These are phyloP conservation scores for Orgyia antiqua DNA, from an alignment of 2,888 invertebrate genomes.

Conservation along the genomic window DNA sequence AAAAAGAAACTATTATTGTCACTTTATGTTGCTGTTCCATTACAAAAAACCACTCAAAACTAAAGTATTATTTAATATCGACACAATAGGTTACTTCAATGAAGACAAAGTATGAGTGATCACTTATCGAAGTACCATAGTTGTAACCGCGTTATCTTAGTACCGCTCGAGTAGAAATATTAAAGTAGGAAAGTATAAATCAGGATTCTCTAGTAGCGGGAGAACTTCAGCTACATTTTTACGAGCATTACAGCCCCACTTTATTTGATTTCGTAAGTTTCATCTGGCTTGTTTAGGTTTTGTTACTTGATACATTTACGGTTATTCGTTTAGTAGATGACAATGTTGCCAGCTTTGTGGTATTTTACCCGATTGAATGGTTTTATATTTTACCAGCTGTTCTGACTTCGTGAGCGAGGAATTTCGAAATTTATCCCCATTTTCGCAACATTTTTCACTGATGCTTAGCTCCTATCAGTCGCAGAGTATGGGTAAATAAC, in stretches of 20 bases:
- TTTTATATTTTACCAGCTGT: too few species aligned
- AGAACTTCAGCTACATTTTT: slow-evolving; percentile 36
- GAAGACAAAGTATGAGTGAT: slow-evolving; percentile 6
- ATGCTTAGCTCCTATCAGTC: too few species aligned
- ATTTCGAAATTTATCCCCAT: too few species aligned
- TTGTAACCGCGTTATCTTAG: slow-evolving; percentile 23
- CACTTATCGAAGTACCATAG: slow-evolving; percentile 15
- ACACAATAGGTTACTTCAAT: too few species aligned
- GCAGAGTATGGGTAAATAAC: too few species aligned
- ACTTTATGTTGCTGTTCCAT: too few species aligned
- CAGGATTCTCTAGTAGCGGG: slow-evolving; percentile 28
- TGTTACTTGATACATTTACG: slow-evolving; percentile 21
- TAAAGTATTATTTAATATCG: too few species aligned
- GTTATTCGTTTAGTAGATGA: too few species aligned
- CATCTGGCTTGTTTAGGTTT: slow-evolving; percentile 14
- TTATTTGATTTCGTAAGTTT: slow-evolving; percentile 25
- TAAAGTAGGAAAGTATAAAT: slow-evolving; percentile 36
- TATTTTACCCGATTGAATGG: slow-evolving; percentile 12
- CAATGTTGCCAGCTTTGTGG: slow-evolving; percentile 16
- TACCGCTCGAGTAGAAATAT: slow-evolving; percentile 29
- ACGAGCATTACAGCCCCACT: slow-evolving; percentile 24
- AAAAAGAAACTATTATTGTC: too few species aligned
- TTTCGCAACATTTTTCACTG: too few species aligned
- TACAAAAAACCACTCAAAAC: too few species aligned
- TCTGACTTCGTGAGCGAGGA: too few species aligned